Evolutionary conservation across 2,888 invertebrate genomes (phyloP).

Genomic region (Scaptomyza polygonia): DNA sequence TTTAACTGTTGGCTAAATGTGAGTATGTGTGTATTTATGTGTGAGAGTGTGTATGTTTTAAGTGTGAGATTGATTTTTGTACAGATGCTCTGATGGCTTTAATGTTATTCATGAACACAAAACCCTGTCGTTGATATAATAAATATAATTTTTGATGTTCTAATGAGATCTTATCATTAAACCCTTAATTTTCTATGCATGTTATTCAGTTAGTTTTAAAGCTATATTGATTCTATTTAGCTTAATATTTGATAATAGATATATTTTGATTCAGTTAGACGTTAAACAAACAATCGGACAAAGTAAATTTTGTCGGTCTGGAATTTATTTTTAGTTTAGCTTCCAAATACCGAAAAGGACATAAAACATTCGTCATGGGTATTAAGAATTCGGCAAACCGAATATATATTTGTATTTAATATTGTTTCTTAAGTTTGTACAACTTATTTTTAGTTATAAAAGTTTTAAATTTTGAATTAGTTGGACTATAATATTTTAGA

Average conservation of each 20-base stretch:
- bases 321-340: too few species aligned
- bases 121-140: too few species aligned
- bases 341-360: too few species aligned
- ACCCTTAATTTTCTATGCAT: too few species aligned
- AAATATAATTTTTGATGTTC: too few species aligned
- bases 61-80: conserved; percentile 22
- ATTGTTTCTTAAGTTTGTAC: background rate
- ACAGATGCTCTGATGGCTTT: conserved; percentile 31
- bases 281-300: background rate
- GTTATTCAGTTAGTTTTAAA: too few species aligned
- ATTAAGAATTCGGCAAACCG: conserved; percentile 3
- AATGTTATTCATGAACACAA: conserved; percentile 3
- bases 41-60: conserved; percentile 2
- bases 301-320: too few species aligned
- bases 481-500: conserved; percentile 1
- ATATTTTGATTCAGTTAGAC: too few species aligned
- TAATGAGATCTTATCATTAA: too few species aligned
- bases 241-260: too few species aligned
- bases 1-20: background rate
- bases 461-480: conserved; percentile 20
- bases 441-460: background rate
- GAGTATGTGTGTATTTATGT: conserved; percentile 15
- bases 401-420: background rate
- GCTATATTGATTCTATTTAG: too few species aligned
- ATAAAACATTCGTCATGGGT: background rate